These are phyloP conservation scores for Cyclina sinensis DNA, from an alignment of 1,140 invertebrate genomes.

Conservation along the genomic window DNA sequence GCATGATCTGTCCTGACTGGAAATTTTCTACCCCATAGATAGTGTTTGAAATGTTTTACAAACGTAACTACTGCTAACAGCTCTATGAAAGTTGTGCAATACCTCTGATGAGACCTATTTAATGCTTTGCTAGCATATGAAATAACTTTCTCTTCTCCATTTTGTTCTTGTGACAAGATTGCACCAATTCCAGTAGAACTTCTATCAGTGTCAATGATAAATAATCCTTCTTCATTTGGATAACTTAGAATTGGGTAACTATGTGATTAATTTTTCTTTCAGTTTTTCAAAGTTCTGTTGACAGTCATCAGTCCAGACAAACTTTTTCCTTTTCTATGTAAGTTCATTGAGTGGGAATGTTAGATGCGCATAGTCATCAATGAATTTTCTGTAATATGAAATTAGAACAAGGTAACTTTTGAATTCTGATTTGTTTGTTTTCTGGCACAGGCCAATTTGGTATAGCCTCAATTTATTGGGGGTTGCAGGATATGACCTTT, in stretches of 20 bases:
- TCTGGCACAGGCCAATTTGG: neutral
- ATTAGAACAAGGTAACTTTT: neutral
- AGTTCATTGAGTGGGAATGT: neutral
- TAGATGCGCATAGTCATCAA: neutral
- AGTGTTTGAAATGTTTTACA: constrained; percentile 53
- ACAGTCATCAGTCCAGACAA: neutral
- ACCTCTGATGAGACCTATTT: constrained; percentile 6
- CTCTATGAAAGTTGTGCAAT: constrained; percentile 50
- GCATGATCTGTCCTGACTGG: constrained; percentile 58
- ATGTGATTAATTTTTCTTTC: neutral
- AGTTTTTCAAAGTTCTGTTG: neutral
- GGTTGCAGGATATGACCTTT: neutral
- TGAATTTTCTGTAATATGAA: constrained; percentile 3
- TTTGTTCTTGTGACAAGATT: constrained; percentile 19
- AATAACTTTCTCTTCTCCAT: constrained; percentile 33
- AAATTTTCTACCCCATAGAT: constrained; percentile 35
- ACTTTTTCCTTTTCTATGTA: constrained; percentile 2
- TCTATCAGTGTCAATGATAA: constrained; percentile 74
- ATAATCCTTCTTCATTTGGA: constrained; percentile 79
- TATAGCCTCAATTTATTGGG: neutral
- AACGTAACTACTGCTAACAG: constrained; percentile 49
- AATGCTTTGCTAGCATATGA: neutral
- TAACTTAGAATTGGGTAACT: constrained; percentile 29
- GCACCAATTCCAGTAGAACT: neutral
- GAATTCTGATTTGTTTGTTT: neutral